Evolutionary conservation across 2,113 vertebrate species (phyloP).

Genomic region (Bucco capensis): DNA sequence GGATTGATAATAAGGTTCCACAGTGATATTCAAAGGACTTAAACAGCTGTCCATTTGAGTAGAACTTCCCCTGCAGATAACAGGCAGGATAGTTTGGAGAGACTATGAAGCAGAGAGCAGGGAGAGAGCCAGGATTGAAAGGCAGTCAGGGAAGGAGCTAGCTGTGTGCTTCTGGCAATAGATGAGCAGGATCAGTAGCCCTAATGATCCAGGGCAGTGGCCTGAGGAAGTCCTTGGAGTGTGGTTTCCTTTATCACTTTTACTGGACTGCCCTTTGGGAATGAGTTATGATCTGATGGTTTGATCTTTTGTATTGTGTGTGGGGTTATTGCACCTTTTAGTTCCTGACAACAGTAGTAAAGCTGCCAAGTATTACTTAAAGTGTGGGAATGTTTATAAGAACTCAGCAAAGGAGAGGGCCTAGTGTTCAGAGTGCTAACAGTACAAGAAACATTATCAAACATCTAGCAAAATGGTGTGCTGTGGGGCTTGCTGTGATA

Average conservation of each 20-base stretch:
- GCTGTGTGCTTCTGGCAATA: not conserved
- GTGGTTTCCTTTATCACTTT: constrained; percentile 55
- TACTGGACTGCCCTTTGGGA: constrained; percentile 30
- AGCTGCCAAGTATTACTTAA: constrained; percentile 55
- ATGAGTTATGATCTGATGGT: constrained; percentile 47
- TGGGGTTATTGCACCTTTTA: constrained; percentile 56
- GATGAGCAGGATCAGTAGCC: constrained; percentile 13
- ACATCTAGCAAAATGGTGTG: not conserved
- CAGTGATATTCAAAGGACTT: not conserved
- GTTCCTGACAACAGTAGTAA: constrained; percentile 56
- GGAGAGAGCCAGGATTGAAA: not conserved
- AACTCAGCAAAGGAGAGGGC: constrained; percentile 9
- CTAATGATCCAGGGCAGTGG: constrained; percentile 38
- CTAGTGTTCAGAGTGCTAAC: not conserved
- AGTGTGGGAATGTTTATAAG: constrained; percentile 64
- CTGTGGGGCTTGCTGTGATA: not conserved
- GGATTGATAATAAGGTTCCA: not conserved
- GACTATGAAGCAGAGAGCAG: not conserved
- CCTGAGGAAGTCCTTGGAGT: constrained; percentile 64
- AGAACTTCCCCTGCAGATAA: not conserved
- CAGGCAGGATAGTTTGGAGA: not conserved
- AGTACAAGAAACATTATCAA: not conserved
- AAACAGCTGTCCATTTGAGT: not conserved
- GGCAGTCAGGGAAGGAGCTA: not conserved
- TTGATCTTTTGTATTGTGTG: constrained; percentile 51